Evolutionary conservation across 2,888 invertebrate genomes (phyloP), one percentile per base, ranked within the genome.

Genomic region (Synergus laeviventris): DNA sequence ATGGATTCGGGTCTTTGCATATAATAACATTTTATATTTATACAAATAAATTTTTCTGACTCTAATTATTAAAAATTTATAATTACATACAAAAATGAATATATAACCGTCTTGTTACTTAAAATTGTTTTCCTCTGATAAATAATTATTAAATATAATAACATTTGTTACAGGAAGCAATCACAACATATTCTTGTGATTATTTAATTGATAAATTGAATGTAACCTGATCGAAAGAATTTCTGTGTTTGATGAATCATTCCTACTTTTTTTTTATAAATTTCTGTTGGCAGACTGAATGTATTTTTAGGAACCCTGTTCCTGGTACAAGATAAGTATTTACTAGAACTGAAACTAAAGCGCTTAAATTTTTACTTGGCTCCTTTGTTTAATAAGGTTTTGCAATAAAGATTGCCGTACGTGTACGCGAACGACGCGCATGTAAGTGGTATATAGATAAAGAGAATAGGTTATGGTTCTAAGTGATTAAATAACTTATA

Each of bases 391-490:
- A 24, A 31, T n/a, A 70, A 24, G 49, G 12, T 21, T 66, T 62
- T 64, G 18, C 64, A 64, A 42, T 14, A 66, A 21, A 24, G 16
- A 62, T 49, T 70, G 31, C 31, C 49, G 49, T 45, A 66, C 31
- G 45, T 56, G 12, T 24, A 5, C 31, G 31, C 31, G 7, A 31
- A 31, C 31, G 5, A 31, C 7, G 3, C 3, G 56, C 1, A 56
- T 18, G 21, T 21, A 66, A 45, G 39, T 21, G 4, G n/a, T 21
- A 39, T 62, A 62, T 14, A 45, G 24, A 24, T 64, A 31, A 49
- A 70, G 49, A 62, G 31, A 70, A 49, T 49, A 70, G 70, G 70
- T 70, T 70, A 70, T 45, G 49, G 16, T 0, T 49, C 24, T 21
- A 45, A 45, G 45, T 21, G 21, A 56, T 56, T 24, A 21, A 21